phyloP scores from a whole-genome alignment of 2,797 vertebrate species.

The Trichosurus vulpecula region DNA sequence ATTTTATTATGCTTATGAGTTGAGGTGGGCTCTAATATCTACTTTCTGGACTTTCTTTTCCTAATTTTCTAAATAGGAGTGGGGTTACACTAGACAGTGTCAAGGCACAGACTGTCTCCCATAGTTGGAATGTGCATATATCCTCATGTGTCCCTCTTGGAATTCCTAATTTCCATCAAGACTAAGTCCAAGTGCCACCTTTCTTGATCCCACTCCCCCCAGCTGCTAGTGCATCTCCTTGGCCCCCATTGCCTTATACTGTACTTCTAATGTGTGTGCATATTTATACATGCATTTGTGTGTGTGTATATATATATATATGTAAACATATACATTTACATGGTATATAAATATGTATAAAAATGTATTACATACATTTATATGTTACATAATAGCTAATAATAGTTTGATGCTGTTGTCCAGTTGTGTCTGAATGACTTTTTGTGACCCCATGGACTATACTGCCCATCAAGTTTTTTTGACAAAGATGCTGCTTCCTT shows the following conservation, averaged over 20 bases:
- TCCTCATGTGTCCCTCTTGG: not conserved
- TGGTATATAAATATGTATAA: too few relatives aligned
- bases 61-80: not conserved
- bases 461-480: not conserved
- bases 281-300: not conserved
- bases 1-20: not conserved
- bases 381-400: not conserved
- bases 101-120: not conserved
- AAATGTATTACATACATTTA: too few relatives aligned
- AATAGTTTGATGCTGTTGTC: not conserved
- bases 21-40: not conserved
- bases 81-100: not conserved
- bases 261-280: not conserved
- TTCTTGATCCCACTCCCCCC: not conserved
- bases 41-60: not conserved
- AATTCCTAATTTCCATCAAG: not conserved
- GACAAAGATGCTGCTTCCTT: not conserved
- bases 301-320: not conserved
- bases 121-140: not conserved
- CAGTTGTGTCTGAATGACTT: not conserved
- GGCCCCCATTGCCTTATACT: not conserved
- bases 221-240: not conserved
- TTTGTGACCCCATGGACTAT: not conserved
- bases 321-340: too few relatives aligned
- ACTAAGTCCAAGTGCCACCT: not conserved